phyloP scores from a whole-genome alignment of 1,140 invertebrate genomes.

The Seison nebaliae region DNA sequence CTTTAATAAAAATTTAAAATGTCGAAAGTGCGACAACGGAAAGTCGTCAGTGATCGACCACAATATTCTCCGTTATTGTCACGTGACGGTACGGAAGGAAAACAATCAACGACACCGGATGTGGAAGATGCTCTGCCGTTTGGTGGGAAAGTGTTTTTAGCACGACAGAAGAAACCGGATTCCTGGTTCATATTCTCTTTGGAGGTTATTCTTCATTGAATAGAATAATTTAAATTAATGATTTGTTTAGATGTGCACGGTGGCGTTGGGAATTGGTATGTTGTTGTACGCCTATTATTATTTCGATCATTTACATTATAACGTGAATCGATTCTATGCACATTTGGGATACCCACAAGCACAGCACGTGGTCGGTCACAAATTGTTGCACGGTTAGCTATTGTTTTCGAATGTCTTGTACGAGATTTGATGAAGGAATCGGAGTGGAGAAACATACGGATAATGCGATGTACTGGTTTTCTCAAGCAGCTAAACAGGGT shows the following conservation, averaged over 20 bases:
- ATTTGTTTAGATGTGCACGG: constrained; percentile 18
- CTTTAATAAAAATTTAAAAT: no score
- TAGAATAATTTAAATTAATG: constrained; percentile 9
- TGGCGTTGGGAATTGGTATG: constrained; percentile 18
- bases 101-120: no score
- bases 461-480: constrained; percentile 33
- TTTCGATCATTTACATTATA: constrained; percentile 33
- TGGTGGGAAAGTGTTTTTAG: constrained; percentile 30
- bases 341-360: constrained; percentile 31
- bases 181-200: constrained; percentile 18
- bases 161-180: constrained; percentile 29
- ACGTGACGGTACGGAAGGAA: no score
- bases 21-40: no score
- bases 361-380: constrained; percentile 33
- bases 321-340: constrained; percentile 31
- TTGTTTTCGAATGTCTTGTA: background rate
- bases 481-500: constrained; percentile 33
- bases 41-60: no score
- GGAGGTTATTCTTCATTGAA: constrained; percentile 19
- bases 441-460: constrained; percentile 29
- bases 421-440: constrained; percentile 18
- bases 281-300: constrained; percentile 31
- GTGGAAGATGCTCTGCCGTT: constrained; percentile 27
- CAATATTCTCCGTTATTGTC: no score
- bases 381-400: constrained; percentile 30